phyloP scores from a whole-genome alignment of 2,113 vertebrate species.

The Struthidea cinerea region DNA sequence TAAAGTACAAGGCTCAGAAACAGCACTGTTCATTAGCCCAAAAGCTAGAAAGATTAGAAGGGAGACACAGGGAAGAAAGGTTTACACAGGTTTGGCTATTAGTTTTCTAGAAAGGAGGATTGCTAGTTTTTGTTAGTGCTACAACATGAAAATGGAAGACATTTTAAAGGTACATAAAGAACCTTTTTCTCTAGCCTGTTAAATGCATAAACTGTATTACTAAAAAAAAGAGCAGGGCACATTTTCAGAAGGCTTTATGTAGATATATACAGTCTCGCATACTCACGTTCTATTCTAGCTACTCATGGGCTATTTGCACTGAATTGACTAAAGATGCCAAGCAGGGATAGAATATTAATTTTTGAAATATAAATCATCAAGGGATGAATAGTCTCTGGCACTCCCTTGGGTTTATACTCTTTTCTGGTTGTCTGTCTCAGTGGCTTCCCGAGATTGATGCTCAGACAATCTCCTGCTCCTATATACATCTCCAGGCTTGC shows the following conservation, averaged over 20 bases:
- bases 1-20: neutral
- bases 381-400: neutral
- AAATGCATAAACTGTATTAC: neutral
- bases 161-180: neutral
- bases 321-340: neutral
- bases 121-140: neutral
- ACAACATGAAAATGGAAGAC: neutral
- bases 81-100: neutral
- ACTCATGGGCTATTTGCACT: neutral
- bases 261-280: neutral
- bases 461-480: neutral
- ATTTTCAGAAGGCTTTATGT: neutral
- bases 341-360: neutral
- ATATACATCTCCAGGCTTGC: neutral
- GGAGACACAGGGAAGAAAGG: neutral
- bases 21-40: neutral
- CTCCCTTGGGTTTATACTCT: neutral
- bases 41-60: neutral
- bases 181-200: neutral
- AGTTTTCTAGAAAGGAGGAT: neutral
- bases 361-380: neutral
- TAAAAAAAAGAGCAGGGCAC: rapidly evolving
- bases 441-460: neutral
- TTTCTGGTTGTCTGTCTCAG: neutral
- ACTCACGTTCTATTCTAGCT: too few relatives aligned